Conservation (phyloP, 1,140 invertebrate genomes). For the Scaptomyza montana region DNA sequence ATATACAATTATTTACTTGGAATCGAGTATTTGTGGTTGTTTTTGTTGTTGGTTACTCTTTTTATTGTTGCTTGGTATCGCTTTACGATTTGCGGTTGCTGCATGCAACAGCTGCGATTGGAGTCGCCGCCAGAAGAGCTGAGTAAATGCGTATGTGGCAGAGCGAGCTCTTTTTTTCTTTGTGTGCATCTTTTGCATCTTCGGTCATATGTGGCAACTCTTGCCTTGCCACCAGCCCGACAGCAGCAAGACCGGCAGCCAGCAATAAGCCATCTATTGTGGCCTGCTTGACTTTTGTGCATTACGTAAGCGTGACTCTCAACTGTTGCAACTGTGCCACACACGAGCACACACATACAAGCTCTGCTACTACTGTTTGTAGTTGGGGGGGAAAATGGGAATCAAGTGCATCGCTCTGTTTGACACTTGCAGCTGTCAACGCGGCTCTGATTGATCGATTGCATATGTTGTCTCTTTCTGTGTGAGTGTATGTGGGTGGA, state of each 20-base stretch:
- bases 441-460: conserved; percentile 69
- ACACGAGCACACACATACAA: conserved; percentile 9
- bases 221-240: not conserved
- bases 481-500: conserved; percentile 7
- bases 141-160: conserved; percentile 32
- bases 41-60: conserved; percentile 11
- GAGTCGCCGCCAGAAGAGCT: conserved; percentile 45
- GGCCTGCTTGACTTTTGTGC: conserved; percentile 71
- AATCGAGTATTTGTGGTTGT: not conserved
- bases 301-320: conserved; percentile 63
- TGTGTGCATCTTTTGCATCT: conserved; percentile 31
- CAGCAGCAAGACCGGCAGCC: not conserved
- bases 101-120: conserved; percentile 34
- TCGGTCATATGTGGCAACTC: conserved; percentile 49
- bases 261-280: conserved; percentile 40
- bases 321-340: conserved; percentile 60
- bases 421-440: conserved; percentile 78
- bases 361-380: conserved; percentile 5
- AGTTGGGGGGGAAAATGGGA: conserved; percentile 35
- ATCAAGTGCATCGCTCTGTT: conserved; percentile 71
- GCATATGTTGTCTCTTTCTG: conserved; percentile 14
- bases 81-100: conserved; percentile 41
- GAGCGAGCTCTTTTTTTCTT: not conserved
- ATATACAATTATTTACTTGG: conserved; percentile 14
- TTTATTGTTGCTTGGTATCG: conserved; percentile 27